Conservation (phyloP, 2,888 invertebrate genomes). For the Melanotus villosus region DNA sequence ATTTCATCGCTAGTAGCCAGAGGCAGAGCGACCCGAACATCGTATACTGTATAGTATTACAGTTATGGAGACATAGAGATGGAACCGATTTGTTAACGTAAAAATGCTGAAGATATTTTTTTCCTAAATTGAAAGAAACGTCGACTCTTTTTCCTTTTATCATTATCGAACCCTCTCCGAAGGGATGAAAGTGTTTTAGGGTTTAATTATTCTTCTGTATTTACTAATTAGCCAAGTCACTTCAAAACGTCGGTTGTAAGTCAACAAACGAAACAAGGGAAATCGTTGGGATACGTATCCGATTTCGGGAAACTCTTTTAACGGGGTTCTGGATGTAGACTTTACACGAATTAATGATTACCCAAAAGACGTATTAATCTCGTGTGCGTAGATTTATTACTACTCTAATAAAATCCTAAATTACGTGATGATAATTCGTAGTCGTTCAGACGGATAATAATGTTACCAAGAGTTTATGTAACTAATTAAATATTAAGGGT, state of each 20-base stretch:
- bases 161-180: background rate
- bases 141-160: background rate
- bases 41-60: constrained; percentile 20
- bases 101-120: constrained; percentile 5
- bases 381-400: constrained; percentile 10
- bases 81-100: constrained; percentile 25
- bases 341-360: constrained; percentile 14
- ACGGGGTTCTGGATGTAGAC: background rate
- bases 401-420: constrained; percentile 7
- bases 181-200: constrained; percentile 2
- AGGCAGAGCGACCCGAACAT: constrained; percentile 31
- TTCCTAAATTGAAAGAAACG: background rate
- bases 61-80: constrained; percentile 25
- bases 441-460: too few relatives aligned
- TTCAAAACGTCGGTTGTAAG: background rate
- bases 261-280: background rate
- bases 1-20: constrained; percentile 52
- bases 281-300: background rate
- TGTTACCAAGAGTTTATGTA: too few relatives aligned
- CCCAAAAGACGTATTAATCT: constrained; percentile 11
- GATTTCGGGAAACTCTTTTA: background rate
- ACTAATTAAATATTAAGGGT: too few relatives aligned
- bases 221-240: constrained; percentile 3
- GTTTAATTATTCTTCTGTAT: constrained; percentile 7
- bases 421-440: too few relatives aligned